Conservation (phyloP, 2,113 vertebrate species). For the Agapornis roseicollis region DNA sequence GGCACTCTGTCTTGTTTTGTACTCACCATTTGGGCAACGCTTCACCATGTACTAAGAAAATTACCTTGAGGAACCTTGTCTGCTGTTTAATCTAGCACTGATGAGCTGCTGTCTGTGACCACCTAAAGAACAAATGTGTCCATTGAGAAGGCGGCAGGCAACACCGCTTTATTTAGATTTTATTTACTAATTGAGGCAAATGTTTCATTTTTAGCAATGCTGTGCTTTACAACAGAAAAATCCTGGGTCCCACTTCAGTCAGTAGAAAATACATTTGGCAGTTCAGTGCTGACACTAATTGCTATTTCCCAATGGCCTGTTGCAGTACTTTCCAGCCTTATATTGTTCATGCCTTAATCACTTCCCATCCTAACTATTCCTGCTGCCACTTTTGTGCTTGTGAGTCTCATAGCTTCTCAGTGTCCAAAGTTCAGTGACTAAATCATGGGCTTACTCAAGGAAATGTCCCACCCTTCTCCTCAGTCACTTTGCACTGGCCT, state of each 20-base stretch:
- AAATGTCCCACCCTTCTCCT: slow-evolving; percentile 33
- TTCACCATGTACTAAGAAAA: neutral
- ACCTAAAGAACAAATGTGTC: neutral
- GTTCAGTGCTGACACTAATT: neutral
- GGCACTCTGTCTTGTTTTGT: neutral
- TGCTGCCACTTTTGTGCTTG: slow-evolving; percentile 5
- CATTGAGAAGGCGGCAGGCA: neutral
- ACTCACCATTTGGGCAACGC: neutral
- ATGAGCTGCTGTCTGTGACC: neutral
- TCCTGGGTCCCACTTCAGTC: neutral
- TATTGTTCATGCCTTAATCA: slow-evolving; percentile 33
- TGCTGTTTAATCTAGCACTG: neutral
- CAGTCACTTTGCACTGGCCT: neutral
- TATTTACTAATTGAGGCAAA: neutral
- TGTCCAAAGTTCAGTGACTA: slow-evolving; percentile 21
- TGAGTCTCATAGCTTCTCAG: neutral
- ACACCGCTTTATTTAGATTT: neutral
- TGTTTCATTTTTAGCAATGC: neutral
- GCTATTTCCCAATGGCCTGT: slow-evolving; percentile 25
- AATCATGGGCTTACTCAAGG: neutral
- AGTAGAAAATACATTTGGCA: neutral
- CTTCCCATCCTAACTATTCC: slow-evolving; percentile 31
- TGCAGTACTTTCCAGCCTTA: slow-evolving; percentile 33
- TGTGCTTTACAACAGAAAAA: neutral
- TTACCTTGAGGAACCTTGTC: neutral